Conservation (phyloP, 2,113 vertebrate genomes). For the Larimichthys crocea region DNA sequence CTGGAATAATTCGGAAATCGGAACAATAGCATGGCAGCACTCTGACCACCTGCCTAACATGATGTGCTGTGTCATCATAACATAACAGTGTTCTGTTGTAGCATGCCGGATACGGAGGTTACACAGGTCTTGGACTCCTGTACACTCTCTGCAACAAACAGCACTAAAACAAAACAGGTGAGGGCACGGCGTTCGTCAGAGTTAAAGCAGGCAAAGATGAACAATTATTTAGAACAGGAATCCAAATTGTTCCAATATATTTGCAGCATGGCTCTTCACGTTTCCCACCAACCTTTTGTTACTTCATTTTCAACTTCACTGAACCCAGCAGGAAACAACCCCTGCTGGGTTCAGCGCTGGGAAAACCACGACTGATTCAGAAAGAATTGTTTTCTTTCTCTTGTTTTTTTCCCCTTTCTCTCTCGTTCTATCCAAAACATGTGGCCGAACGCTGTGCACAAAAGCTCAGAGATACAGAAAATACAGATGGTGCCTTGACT, state of each 20-base stretch:
- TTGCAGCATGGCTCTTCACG: not conserved
- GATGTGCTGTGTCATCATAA: no score
- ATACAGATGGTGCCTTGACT: conserved; percentile 19
- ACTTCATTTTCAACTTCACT: not conserved
- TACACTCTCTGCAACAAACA: no score
- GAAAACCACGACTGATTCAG: conserved; percentile 7
- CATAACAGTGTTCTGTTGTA: no score
- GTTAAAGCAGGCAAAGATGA: not conserved
- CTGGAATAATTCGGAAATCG: no score
- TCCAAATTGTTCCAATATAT: not conserved
- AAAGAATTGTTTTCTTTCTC: conserved; percentile 21
- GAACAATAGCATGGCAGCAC: no score
- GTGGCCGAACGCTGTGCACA: not conserved
- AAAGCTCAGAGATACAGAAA: conserved; percentile 17
- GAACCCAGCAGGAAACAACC: not conserved
- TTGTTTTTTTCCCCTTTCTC: not conserved
- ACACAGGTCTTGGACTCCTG: no score
- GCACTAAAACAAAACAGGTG: no score
- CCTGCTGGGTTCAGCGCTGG: not conserved
- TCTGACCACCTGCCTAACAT: no score
- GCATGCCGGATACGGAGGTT: no score
- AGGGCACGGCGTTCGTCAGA: not conserved
- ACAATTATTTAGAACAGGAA: not conserved
- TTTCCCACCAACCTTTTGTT: no score
- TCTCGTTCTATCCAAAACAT: conserved; percentile 20